phyloP scores from a whole-genome alignment of 2,113 vertebrate genomes.

The Caranx melampygus region DNA sequence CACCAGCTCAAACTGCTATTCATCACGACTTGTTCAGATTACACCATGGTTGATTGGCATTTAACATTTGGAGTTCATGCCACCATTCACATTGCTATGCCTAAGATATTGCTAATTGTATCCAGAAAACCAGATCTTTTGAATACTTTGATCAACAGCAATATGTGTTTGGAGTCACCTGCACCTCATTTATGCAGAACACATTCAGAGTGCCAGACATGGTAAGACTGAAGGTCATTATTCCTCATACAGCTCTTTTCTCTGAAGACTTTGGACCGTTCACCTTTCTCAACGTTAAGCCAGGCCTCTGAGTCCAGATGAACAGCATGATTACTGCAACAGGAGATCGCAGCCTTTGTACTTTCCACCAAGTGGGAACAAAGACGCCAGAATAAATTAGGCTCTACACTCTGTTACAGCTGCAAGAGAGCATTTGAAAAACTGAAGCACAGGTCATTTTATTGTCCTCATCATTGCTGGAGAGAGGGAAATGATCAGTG shows the following conservation, averaged over 20 bases:
- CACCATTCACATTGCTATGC: neutral
- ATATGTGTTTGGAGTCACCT: neutral
- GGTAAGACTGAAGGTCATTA: neutral
- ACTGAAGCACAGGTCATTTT: constrained; percentile 31
- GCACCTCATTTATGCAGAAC: neutral
- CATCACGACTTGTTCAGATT: neutral
- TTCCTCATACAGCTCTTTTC: neutral
- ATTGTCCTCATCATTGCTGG: constrained; percentile 23
- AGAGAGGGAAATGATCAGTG: neutral
- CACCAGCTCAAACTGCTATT: neutral
- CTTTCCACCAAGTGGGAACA: constrained; percentile 30
- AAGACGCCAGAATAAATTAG: constrained; percentile 49
- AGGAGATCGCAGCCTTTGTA: constrained; percentile 8
- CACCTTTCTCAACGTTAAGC: constrained; percentile 1
- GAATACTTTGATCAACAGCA: no score
- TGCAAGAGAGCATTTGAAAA: constrained; percentile 23
- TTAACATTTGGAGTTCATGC: neutral
- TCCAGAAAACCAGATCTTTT: no score
- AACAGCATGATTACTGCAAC: constrained; percentile 21
- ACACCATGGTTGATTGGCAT: neutral
- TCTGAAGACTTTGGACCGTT: neutral
- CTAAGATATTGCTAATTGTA: neutral
- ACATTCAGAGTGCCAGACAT: neutral
- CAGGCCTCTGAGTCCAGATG: neutral
- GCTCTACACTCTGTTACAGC: constrained; percentile 1